Evolutionary conservation across 2,797 vertebrate genomes (phyloP), one percentile per base, ranked within the genome.

Genomic region (Dicrostonyx torquatus): DNA sequence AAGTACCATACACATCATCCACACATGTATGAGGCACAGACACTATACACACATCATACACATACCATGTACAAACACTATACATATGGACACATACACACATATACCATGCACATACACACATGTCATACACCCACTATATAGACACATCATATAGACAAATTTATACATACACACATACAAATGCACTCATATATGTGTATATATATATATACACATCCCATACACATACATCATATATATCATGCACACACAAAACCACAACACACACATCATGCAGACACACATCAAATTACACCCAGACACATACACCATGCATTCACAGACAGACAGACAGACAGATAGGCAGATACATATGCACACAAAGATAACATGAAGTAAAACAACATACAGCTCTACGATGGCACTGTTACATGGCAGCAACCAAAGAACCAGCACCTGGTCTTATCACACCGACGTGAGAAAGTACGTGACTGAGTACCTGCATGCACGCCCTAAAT

Each of bases 381-480:
- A 31, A 80, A 82, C 79, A 82, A 45, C 9, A 12, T 45, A 80
- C 87, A 91, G 62, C 8, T 85, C 34, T 24, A 24, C 77, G 48
- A 76, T 8, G 31, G n/a, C 2, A 77, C 45, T 45, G 12, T 43
- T 48, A 72, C 2, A 77, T 55, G 80, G 48, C 1, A 88, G 70
- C 87, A 94, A 64, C 34, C 18, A 50, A 64, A 82, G 34, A 78
- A 72, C 29, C 8, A 95, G 76, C 73, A 80, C 34, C 70, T 95
- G 58, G 43, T 60, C 24, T 43, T 72, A 70, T 79, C 50, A 72
- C 40, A 58, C 26, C 76, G 83, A 31, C 0, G 0, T 20, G 62
- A n/a, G 48, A 48, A 11, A 64, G 89, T 37, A 68, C n/a, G 1
- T 24, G 62, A 10, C 37, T 78, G 48, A 72, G 45, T n/a, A 85